Evolutionary conservation across 2,888 invertebrate genomes (phyloP), one percentile per base, ranked within the genome.

Genomic region (Amblyteles armatorius): DNA sequence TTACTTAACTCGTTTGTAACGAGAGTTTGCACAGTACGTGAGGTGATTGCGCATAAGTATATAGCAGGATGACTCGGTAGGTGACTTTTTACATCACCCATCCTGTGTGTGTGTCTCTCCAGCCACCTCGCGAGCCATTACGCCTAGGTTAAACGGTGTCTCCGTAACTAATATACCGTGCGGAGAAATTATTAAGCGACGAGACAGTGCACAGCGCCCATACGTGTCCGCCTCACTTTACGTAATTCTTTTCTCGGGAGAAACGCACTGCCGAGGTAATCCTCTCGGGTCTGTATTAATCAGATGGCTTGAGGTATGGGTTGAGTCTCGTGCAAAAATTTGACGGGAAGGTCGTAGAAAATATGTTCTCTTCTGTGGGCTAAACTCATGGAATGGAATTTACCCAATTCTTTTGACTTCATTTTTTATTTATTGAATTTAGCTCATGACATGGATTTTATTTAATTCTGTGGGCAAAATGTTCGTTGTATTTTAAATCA

Each of bases 131-230:
- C 71, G 73, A 6, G 60, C 67, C 29, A 68, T 83, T 83, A 72
- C 71, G 71, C 83, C 16, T 72, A 65, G 71, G 29, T 55, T 76
- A 80, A 84, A 72, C 71, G 60, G 72, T 71, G 44, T 72, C 71
- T 63, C 65, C 72, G 33, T 68, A 72, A 71, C 44, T 68, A 36
- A 83, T 76, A 79, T 40, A 68, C 19, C 57, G 13, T 33, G 16
- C 48, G 63, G 79, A 22, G 50, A 74, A 79, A 79, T 74, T 82
- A 73, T 78, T 9, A 73, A 82, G 50, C 67, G 48, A 83, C 52
- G 69, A 72, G 44, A 26, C 73, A 68, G 7, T 63, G 63, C 79
- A 33, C 79, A 33, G 60, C 33, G 1, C 29, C 26, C 65, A 9
- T 36, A 36, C 63, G 63, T 74, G 52, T 69, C 44, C 67, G 13